These are phyloP conservation scores for Eueides isabella DNA, from an alignment of 1,140 invertebrate species.

Conservation along the genomic window DNA sequence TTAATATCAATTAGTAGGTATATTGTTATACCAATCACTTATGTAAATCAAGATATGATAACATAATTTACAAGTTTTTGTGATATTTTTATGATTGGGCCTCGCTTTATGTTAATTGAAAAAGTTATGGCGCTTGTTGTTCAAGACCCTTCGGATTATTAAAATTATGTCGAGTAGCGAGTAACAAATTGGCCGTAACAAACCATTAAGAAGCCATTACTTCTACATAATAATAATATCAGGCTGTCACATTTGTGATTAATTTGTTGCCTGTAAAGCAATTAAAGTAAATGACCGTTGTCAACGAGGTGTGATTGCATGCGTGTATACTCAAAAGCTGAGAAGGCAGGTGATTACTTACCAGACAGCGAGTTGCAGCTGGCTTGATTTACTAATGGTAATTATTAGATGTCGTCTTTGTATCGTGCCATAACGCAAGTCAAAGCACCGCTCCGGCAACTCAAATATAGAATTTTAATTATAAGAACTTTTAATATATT, in stretches of 20 bases:
- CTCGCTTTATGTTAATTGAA: slow-evolving; percentile 15
- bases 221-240: slow-evolving; percentile 62
- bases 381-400: slow-evolving; percentile 63
- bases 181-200: slow-evolving; percentile 51
- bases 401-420: slow-evolving; percentile 41
- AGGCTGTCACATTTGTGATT: slow-evolving; percentile 73
- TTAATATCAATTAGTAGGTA: neutral
- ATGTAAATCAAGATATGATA: slow-evolving; percentile 9
- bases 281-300: slow-evolving; percentile 68
- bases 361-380: slow-evolving; percentile 34
- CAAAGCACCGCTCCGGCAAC: slow-evolving; percentile 8
- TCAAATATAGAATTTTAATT: slow-evolving; percentile 23
- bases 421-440: slow-evolving; percentile 31
- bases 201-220: slow-evolving; percentile 54
- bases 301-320: slow-evolving; percentile 62
- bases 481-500: slow-evolving; percentile 11
- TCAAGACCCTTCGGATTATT: slow-evolving; percentile 29
- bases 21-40: neutral
- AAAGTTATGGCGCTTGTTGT: slow-evolving; percentile 30
- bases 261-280: slow-evolving; percentile 68
- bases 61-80: slow-evolving; percentile 1
- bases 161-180: slow-evolving; percentile 47
- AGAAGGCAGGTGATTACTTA: slow-evolving; percentile 55
- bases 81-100: neutral
- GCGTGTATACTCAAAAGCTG: slow-evolving; percentile 33